Evolutionary conservation across 2,888 invertebrate genomes (phyloP), one percentile per base, ranked within the genome.

Genomic region (Acleris laterana): DNA sequence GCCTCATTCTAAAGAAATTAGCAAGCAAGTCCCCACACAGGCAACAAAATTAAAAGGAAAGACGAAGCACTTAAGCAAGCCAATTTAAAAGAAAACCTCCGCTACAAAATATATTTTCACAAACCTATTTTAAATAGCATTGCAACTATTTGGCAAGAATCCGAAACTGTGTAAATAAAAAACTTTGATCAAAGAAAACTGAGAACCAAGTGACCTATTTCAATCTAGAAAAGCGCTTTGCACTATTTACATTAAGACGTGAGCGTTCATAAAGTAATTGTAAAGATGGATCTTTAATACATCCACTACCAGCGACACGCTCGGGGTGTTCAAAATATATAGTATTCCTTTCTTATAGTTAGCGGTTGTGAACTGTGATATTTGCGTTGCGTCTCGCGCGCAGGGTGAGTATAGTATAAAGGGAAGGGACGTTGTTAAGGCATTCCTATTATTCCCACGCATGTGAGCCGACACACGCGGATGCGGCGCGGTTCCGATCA

Each of bases 401-500:
- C 69, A 71, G 71, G 69, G 78, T 75, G 77, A 74, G 74, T 74
- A 77, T 76, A 82, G 74, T 74, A 77, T 76, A 82, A 81, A 82
- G 79, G 82, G 83, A 81, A 81, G 76, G 78, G 59, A 59, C 76
- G 71, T 66, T 76, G 76, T 74, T 75, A 79, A 81, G 81, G 80
- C 76, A 85, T 90, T 90, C 89, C 88, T 62, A 66, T 66, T 66
- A 66, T 66, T 66, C 66, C 70, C 89, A 89, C 89, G 85, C 79
- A 77, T 73, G 74, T 77, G 77, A 73, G 77, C 84, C 81, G 78
- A 73, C 77, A 81, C 83, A 83, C 84, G 79, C 85, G 87, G 87
- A 85, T 85, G 84, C 75, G 80, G 57, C 49, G 74, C 84, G 82
- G 90, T 90, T 90, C 90, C 89, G 84, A 89, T 87, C 89, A 81